phyloP scores from a whole-genome alignment of 2,888 invertebrate genomes.

The Clistopyga incitator region DNA sequence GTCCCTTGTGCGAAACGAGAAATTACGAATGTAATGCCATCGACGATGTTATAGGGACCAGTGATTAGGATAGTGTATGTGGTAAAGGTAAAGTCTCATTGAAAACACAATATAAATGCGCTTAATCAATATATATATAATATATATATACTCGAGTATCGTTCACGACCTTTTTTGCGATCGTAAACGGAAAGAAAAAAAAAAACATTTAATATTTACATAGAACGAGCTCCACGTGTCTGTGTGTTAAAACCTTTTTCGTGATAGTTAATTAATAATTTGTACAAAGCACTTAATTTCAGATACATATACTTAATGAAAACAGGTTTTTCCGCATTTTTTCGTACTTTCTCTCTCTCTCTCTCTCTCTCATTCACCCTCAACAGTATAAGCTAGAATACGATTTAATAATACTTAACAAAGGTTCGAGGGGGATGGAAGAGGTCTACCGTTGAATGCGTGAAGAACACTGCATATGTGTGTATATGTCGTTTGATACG shows the following conservation, averaged over 20 bases:
- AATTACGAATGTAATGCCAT: conserved; percentile 5
- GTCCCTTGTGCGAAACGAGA: neutral
- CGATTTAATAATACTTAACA: conserved; percentile 56
- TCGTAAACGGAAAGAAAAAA: conserved; percentile 48
- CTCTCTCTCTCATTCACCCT: conserved; percentile 33
- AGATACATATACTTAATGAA: conserved; percentile 36
- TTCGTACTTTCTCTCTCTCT: conserved; percentile 2
- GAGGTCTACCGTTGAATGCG: conserved; percentile 15
- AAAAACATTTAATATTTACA: conserved; percentile 64
- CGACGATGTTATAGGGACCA: conserved; percentile 10
- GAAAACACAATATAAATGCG: conserved; percentile 75
- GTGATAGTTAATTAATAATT: conserved; percentile 70
- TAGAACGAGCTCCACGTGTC: conserved; percentile 44
- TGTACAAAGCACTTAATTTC: conserved; percentile 75
- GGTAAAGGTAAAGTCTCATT: conserved; percentile 66
- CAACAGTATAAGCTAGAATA: conserved; percentile 44
- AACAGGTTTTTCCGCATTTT: conserved; percentile 18
- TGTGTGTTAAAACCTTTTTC: conserved; percentile 34
- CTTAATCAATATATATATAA: conserved; percentile 73
- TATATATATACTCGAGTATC: conserved; percentile 62
- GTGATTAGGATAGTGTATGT: conserved; percentile 45
- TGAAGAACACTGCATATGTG: conserved; percentile 16
- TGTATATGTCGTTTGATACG: neutral
- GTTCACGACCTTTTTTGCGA: conserved; percentile 33
- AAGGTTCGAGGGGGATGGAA: conserved; percentile 37